phyloP scores from a whole-genome alignment of 2,888 invertebrate genomes.

The Notodonta dromedarius region DNA sequence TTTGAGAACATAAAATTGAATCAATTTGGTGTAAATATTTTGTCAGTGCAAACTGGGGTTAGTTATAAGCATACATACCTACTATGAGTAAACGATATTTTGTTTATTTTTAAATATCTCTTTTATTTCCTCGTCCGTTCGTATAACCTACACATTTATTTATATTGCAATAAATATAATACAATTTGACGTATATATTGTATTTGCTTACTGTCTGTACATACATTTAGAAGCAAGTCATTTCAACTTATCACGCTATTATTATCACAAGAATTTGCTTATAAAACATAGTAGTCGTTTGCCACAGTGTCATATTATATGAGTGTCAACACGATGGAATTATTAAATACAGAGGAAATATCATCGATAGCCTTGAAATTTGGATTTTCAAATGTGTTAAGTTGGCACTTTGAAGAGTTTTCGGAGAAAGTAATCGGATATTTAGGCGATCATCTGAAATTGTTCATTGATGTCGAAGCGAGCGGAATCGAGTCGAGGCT shows the following conservation, averaged over 20 bases:
- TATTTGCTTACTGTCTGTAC: conserved; percentile 1
- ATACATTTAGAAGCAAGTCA: conserved; percentile 8
- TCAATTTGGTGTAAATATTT: too few species aligned
- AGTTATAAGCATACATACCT: neutral
- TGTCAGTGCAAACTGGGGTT: too few species aligned
- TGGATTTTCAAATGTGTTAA: conserved; percentile 41
- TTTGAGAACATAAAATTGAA: too few species aligned
- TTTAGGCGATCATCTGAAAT: conserved; percentile 68
- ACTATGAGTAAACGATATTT: neutral
- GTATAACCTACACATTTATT: too few species aligned
- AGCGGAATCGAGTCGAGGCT: conserved; percentile 40
- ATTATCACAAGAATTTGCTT: neutral
- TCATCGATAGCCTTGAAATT: conserved; percentile 47
- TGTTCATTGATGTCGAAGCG: conserved; percentile 49
- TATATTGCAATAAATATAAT: too few species aligned
- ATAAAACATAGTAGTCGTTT: conserved; percentile 16
- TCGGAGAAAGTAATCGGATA: conserved; percentile 64
- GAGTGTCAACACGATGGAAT: conserved; percentile 45
- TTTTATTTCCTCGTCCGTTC: neutral
- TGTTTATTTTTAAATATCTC: neutral
- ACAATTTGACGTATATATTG: neutral
- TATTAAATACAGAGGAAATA: conserved; percentile 56
- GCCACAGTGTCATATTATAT: conserved; percentile 1
- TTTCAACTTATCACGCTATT: neutral
- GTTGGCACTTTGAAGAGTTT: conserved; percentile 58